A percentile compares a stretch with the other conserved stretches of the same genome.
Evolutionary conservation across 2,797 vertebrate genomes (phyloP).

Genomic region (Smutsia temminckii): DNA sequence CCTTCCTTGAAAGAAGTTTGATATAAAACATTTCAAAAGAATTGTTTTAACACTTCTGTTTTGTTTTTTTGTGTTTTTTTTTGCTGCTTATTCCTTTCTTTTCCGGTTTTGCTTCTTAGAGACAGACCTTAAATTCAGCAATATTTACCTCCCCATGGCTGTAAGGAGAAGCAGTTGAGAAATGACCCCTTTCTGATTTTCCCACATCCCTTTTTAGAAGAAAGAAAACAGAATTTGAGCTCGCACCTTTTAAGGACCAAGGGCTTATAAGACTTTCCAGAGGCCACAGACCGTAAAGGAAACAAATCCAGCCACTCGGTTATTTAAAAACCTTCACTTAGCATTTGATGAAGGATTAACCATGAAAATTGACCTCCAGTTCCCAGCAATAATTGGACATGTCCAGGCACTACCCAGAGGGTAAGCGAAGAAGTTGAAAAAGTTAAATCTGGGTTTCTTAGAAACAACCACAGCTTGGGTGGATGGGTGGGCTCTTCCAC

Average conservation of each 20-base stretch:
- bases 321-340: not conserved
- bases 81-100: not conserved
- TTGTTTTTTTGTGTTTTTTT: not conserved
- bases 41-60: not conserved
- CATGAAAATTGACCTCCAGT: conserved; percentile 18
- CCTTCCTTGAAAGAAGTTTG: not conserved
- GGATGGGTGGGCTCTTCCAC: not conserved
- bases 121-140: not conserved
- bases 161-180: not conserved
- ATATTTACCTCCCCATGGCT: not conserved
- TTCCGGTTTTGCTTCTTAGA: conserved; percentile 1
- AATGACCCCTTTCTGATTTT: not conserved
- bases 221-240: not conserved
- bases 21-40: not conserved
- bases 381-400: not conserved
- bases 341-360: not conserved
- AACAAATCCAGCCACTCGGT: not conserved
- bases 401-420: not conserved
- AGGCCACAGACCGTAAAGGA: not conserved
- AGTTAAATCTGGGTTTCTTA: not conserved
- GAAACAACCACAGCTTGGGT: not conserved
- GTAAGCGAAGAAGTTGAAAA: not conserved
- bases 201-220: not conserved
- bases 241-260: not conserved
- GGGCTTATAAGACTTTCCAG: not conserved